Evolutionary conservation across 2,113 vertebrate genomes (phyloP).

Genomic region (Otus sunia): DNA sequence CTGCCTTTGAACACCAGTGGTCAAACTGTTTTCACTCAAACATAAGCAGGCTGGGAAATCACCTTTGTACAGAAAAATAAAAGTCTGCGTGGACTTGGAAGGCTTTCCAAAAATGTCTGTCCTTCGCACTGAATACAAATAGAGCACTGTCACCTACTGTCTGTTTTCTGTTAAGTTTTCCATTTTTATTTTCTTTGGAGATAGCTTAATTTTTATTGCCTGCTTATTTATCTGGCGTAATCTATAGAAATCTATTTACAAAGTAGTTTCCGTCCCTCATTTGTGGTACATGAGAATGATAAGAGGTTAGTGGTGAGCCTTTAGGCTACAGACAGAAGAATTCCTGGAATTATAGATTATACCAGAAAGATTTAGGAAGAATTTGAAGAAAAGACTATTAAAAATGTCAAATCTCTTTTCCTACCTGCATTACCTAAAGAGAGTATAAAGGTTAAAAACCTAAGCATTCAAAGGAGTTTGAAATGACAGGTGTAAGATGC

Average conservation of each 20-base stretch:
- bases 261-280: neutral
- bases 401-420: constrained; percentile 11
- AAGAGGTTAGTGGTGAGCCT: neutral
- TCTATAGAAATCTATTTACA: neutral
- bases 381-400: constrained; percentile 24
- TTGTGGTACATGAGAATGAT: neutral
- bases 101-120: neutral
- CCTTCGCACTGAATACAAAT: neutral
- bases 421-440: neutral
- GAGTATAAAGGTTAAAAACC: neutral
- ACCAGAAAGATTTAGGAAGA: neutral
- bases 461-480: neutral
- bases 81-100: neutral
- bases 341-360: neutral
- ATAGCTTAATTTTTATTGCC: neutral
- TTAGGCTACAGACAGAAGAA: neutral
- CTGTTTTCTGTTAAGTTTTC: neutral
- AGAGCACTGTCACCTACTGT: neutral
- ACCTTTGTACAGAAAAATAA: neutral
- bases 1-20: neutral
- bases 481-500: constrained; percentile 17
- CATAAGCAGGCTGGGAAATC: neutral
- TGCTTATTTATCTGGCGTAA: neutral
- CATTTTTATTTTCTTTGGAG: neutral
- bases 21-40: neutral